Percentiles rank a stretch among this genome's conserved stretches.
These are phyloP conservation scores for Sorex fumeus DNA, from an alignment of 2,113 vertebrate genomes.

Conservation along the genomic window DNA sequence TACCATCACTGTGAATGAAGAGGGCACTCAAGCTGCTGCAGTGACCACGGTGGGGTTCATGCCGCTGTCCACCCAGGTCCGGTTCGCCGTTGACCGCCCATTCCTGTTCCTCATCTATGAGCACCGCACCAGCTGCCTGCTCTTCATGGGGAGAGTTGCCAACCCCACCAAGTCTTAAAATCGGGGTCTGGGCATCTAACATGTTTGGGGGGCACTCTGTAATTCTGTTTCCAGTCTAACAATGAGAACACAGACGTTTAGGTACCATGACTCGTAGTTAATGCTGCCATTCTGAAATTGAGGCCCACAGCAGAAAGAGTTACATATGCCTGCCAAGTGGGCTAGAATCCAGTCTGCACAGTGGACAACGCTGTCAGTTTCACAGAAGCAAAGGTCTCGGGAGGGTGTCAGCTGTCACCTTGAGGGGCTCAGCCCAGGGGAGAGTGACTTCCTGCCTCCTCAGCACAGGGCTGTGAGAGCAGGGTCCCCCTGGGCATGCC, in stretches of 20 bases:
- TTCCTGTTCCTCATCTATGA: conserved; percentile 98
- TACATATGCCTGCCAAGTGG: not conserved
- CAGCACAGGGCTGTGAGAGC: not conserved
- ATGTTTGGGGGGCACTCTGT: not conserved
- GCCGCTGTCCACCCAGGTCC: conserved; percentile 96
- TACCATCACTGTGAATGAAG: conserved; percentile 97
- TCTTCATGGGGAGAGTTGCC: conserved; percentile 96
- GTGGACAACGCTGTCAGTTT: not conserved
- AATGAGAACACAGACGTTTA: conserved; percentile 26
- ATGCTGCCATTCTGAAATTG: not conserved
- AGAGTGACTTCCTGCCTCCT: not conserved
- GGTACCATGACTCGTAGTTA: not conserved
- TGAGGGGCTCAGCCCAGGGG: not conserved
- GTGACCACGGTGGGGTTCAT: conserved; percentile 96
- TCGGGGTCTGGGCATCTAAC: conserved; percentile 15
- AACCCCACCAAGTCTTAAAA: conserved; percentile 91
- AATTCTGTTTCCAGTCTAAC: conserved; percentile 36
- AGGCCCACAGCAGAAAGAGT: not conserved
- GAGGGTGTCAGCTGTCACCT: not conserved
- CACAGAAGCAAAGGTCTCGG: not conserved
- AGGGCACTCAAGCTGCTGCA: conserved; percentile 95
- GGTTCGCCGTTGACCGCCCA: conserved; percentile 93
- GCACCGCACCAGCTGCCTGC: conserved; percentile 95
- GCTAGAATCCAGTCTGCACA: not conserved
- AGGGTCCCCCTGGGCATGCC: not conserved